Base-by-base conservation (phyloP, 2,888 invertebrate genomes). In the Stramonita haemastoma region DNA sequence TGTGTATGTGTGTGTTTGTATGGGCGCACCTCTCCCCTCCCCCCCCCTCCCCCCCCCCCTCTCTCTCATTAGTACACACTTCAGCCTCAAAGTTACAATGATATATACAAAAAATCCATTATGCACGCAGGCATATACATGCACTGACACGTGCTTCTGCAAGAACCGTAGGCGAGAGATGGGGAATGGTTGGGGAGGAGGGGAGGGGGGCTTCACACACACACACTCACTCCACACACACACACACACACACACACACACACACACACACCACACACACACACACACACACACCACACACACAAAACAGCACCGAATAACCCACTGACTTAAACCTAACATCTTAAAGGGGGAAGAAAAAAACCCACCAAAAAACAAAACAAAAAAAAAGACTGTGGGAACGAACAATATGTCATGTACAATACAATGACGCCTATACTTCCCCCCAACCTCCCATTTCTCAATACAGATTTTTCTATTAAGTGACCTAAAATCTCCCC, bases 391-490 rank as follows among this genome's bases (percentile, higher is more conserved):
- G 66, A 66, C 66, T 22, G 81, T 46, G 81, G 34, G 73, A 36
- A 66, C 32, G 66, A 86, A 66, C 86, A 34, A 1, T 85, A 85
- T 32, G 29, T 85, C 81, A 34, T 81, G 29, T 81, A 2, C 81
- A 22, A 17, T 81, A 81, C 29, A 46, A 46, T 46, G 46, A 46
- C 46, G n/a, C n/a, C 73, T 73, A n/a, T 13, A 26, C 73, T n/a
- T n/a, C 73, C 73, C 5, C 73, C 73, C 73, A n/a, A n/a, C 73
- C 22, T n/a, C 73, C 73, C 73, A 8, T 73, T n/a, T 29, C 1
- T 17, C 29, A 34, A 36, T 34, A 87, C 87, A 87, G 87, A 70
- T 86, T 60, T 86, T 70, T 73, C 26, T 73, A 85, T 85, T 85
- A 85, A 87, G 46, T 73, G 87, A 73, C 87, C 73, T 87, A 46